Evolutionary conservation across 2,888 invertebrate genomes (phyloP), one percentile per base, ranked within the genome.

Genomic region (Lasioglossum lativentre): DNA sequence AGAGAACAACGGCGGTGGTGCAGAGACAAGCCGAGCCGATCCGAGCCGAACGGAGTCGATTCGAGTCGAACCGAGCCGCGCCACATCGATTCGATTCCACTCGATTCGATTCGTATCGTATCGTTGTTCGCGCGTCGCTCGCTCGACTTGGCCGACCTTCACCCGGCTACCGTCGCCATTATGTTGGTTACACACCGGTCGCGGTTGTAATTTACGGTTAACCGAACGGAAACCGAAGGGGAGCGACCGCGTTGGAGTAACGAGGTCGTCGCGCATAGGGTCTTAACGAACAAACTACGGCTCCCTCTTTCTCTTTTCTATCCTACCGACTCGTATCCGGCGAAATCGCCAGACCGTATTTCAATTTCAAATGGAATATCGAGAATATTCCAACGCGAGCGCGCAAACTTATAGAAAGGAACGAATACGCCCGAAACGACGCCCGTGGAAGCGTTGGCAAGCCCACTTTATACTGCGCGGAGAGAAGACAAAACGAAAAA

Each of bases 181-280:
- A 94, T 92, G 93, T 92, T 93, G 92, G 93, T 94, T 94, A 93
- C 93, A 90, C 90, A 93, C 92, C 92, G 92, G 91, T 92, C 90
- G 91, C 90, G 91, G 88, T 90, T 91, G 93, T 94, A 94, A 94
- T 94, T 95, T 95, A 94, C 95, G 94, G 95, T 94, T 94, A 94
- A 93, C 94, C 92, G 92, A 94, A 94, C 94, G 94, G 94, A 94
- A 94, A 93, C 92, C 86, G 91, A 94, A 92, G 93, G 92, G 92
- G 92, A 91, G 90, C 90, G 88, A 88, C 90, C 89, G 89, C 88
- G 90, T 90, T 86, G 88, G 86, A 91, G 89, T 88, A 92, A 92
- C 91, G 91, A 91, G 91, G 91, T 91, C 91, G 90, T 83, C 86
- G 87, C 88, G 85, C 80, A 83, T 85, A 89, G 87, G 87, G 89